These are phyloP conservation scores for Pararge aegeria DNA, from an alignment of 1,140 invertebrate species.

Conservation along the genomic window DNA sequence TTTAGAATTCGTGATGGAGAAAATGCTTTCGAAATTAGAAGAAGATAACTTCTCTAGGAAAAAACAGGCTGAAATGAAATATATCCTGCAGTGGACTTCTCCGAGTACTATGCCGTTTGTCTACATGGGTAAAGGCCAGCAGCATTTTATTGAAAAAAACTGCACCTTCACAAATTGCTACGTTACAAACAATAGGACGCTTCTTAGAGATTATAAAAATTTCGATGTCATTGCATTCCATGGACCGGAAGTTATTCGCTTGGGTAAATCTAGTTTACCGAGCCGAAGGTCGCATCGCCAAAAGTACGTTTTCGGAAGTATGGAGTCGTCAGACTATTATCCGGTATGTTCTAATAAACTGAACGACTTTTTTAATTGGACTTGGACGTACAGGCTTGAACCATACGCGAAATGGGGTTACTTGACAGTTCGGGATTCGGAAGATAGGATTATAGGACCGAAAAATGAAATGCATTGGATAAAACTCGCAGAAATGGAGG, in stretches of 20 bases:
- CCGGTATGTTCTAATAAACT: slow-evolving; percentile 47
- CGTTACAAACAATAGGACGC: slow-evolving; percentile 46
- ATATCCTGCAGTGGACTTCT: slow-evolving; percentile 58
- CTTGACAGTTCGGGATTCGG: slow-evolving; percentile 44
- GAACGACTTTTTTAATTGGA: slow-evolving; percentile 80
- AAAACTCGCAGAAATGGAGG: slow-evolving; percentile 51
- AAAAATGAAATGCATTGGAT: slow-evolving; percentile 48
- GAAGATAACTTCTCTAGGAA: not conserved
- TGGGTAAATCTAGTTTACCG: slow-evolving; percentile 32
- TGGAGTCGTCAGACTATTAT: slow-evolving; percentile 67
- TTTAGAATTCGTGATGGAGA: slow-evolving; percentile 4
- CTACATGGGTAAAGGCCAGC: slow-evolving; percentile 47
- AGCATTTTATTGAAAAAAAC: slow-evolving; percentile 42
- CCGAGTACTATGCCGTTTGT: slow-evolving; percentile 45
- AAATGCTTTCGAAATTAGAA: slow-evolving; percentile 5
- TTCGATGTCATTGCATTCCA: slow-evolving; percentile 63
- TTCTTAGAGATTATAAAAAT: slow-evolving; percentile 44
- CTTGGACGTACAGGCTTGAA: slow-evolving; percentile 83
- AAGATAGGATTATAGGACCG: slow-evolving; percentile 52
- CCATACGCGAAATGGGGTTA: slow-evolving; percentile 75
- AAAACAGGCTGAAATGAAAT: slow-evolving; percentile 35
- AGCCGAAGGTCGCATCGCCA: slow-evolving; percentile 44
- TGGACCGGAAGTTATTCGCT: slow-evolving; percentile 44
- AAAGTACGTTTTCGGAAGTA: slow-evolving; percentile 60
- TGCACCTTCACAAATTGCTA: slow-evolving; percentile 57